Evolutionary conservation across 2,113 vertebrate genomes (phyloP).

Genomic region (Miniopterus natalensis): DNA sequence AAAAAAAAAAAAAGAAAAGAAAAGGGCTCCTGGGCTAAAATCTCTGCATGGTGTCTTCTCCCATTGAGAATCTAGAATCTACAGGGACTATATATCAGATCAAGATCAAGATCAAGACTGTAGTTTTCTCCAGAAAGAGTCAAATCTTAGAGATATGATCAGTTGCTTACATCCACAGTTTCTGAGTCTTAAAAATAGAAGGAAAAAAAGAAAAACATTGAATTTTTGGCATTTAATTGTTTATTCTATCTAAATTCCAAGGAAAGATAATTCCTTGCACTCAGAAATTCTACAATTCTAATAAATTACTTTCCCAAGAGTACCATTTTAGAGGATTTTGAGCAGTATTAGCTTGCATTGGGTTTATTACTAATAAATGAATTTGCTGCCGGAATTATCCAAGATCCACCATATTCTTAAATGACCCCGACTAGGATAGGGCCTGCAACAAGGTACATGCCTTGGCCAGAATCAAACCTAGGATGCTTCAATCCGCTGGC

Average conservation of each 20-base stretch:
- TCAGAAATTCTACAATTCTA: slow-evolving; percentile 55
- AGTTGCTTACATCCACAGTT: neutral
- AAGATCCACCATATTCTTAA: neutral
- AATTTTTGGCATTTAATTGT: slow-evolving; percentile 1
- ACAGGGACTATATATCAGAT: neutral
- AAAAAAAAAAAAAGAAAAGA: neutral
- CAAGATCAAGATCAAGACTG: slow-evolving; percentile 29
- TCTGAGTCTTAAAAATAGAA: slow-evolving; percentile 33
- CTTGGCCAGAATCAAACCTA: too few relatives aligned
- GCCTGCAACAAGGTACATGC: too few relatives aligned
- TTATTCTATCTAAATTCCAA: slow-evolving; percentile 45
- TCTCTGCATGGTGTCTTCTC: neutral
- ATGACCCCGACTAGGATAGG: neutral
- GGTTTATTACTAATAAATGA: slow-evolving; percentile 20
- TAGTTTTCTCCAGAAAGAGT: slow-evolving; percentile 1
- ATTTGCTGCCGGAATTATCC: neutral
- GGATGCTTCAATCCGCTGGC: too few relatives aligned
- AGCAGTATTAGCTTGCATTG: neutral
- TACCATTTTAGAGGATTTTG: slow-evolving; percentile 32
- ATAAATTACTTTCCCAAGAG: slow-evolving; percentile 1
- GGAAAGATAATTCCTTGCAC: slow-evolving; percentile 31
- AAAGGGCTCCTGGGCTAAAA: slow-evolving; percentile 6
- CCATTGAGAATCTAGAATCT: slow-evolving; percentile 46
- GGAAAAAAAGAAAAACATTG: neutral
- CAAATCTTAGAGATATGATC: neutral